phyloP scores from a whole-genome alignment of 2,113 vertebrate species.

The Takifugu bimaculatus region DNA sequence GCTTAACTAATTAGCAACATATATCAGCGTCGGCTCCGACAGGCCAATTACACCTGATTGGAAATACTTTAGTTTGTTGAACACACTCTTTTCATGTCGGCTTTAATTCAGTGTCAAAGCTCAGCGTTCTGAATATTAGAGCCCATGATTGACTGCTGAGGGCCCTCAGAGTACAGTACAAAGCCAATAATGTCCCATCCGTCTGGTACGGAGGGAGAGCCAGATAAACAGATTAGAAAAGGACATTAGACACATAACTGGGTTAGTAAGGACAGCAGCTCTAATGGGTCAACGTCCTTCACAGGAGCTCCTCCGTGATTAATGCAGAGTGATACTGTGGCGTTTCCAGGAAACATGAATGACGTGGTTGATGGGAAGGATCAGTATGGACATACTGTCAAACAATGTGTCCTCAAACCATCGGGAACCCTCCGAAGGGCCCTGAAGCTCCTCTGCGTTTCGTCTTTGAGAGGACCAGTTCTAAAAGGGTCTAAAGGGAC shows the following conservation, averaged over 20 bases:
- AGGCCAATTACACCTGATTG: slow-evolving; percentile 99
- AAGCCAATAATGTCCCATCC: slow-evolving; percentile 98
- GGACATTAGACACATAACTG: slow-evolving; percentile 56
- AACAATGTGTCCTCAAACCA: neutral
- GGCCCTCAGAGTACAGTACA: slow-evolving; percentile 67
- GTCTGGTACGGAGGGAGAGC: slow-evolving; percentile 88
- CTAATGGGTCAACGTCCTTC: slow-evolving; percentile 94
- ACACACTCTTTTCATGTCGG: slow-evolving; percentile 97
- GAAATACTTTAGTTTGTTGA: slow-evolving; percentile 97
- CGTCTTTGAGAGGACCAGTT: too few relatives aligned
- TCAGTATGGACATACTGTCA: neutral
- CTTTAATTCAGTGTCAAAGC: slow-evolving; percentile 99
- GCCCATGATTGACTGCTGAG: slow-evolving; percentile 93
- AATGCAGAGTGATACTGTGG: slow-evolving; percentile 34
- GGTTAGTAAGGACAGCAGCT: slow-evolving; percentile 95
- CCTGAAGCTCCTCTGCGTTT: too few relatives aligned
- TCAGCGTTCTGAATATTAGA: slow-evolving; percentile 83
- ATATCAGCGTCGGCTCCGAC: slow-evolving; percentile 95
- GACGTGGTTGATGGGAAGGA: slow-evolving; percentile 17
- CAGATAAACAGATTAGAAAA: slow-evolving; percentile 90
- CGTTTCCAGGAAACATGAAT: slow-evolving; percentile 44
- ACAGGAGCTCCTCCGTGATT: slow-evolving; percentile 81
- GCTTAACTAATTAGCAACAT: slow-evolving; percentile 92
- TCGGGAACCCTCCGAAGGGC: too few relatives aligned
- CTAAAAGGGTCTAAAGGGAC: too few relatives aligned